Evolutionary conservation across 92 coral and sea anemone species (phyloP).

Genomic region (Diadumene lineata): DNA sequence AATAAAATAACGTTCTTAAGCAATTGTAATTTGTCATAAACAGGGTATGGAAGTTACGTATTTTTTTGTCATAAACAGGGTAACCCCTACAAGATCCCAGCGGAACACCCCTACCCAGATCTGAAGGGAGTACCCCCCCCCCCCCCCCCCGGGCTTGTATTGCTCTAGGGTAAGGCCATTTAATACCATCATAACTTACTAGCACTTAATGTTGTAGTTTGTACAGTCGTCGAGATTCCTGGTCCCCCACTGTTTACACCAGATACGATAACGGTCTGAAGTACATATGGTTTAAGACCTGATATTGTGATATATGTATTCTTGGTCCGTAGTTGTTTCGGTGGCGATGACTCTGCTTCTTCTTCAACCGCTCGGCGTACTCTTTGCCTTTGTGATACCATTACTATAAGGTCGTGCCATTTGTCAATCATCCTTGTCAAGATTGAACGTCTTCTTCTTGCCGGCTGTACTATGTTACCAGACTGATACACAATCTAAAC

Average conservation of each 20-base stretch:
- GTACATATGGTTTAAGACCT: constrained; percentile 38
- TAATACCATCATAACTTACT: too few species aligned
- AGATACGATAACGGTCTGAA: constrained; percentile 15
- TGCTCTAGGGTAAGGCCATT: too few species aligned
- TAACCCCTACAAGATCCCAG: too few species aligned
- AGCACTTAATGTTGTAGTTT: too few species aligned
- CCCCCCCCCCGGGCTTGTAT: too few species aligned
- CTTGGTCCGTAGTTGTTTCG: not conserved
- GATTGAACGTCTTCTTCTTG: constrained; percentile 1
- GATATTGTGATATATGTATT: constrained; percentile 19
- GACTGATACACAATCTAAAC: not conserved
- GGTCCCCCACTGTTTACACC: constrained; percentile 55
- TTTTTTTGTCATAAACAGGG: too few species aligned
- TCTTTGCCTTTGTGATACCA: constrained; percentile 5
- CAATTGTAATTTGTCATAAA: too few species aligned
- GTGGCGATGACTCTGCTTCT: not conserved
- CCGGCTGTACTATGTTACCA: not conserved
- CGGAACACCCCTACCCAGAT: too few species aligned
- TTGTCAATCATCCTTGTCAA: not conserved
- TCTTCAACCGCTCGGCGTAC: constrained; percentile 1
- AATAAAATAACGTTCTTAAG: too few species aligned
- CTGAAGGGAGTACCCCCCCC: too few species aligned
- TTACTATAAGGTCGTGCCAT: not conserved
- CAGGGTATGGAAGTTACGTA: too few species aligned
- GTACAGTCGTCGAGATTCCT: not conserved